Base-by-base conservation (phyloP, 2,113 vertebrate genomes). In the Urocolius indicus region DNA sequence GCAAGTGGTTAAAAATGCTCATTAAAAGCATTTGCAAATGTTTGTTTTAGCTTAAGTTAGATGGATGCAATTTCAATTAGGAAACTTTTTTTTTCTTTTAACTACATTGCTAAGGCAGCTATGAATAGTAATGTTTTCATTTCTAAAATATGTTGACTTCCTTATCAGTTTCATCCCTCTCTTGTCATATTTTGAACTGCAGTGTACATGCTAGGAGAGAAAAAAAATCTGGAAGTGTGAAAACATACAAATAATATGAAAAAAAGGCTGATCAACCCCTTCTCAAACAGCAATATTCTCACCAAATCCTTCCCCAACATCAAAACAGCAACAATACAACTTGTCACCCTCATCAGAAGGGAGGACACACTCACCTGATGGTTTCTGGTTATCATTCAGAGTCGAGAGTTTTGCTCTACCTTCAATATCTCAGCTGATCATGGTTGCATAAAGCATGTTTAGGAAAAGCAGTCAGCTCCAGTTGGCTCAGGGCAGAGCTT, bases 11-110 rank as follows among this genome's bases (percentile, higher is more conserved):
- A 63, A 95, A 85, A 90, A 74, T 63, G 10, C 20, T 81, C 52
- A 21, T 77, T 77, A 62, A 61, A 59, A 82, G 9, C 13, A 41
- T 67, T 90, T 88, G 48, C 19, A 93, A 76, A 68, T 85, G 41
- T 90, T 93, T 91, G 57, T 18, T 17, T 89, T 58, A 90, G 41
- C 54, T 65, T 66, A 76, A 73, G 36, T 90, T 92, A 72, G 51
- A 81, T 43, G 67, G 74, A 34, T 3, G 5, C 19, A 76, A 49
- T 85, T 94, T 87, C 1, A 1, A 74, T 82, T 74, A 65, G 19
- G 58, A 23, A 16, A 26, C 26, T 49, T 45, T 32, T 84, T 46
- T 83, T 83, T 43, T 5, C 26, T n/a, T 84, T 75, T 36, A 88
- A 62, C 41, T 86, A 6, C 27, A 23, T 88, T 88, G 43, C 30